Evolutionary conservation across 2,113 vertebrate species (phyloP).

Genomic region (Onychorhynchus coronatus): DNA sequence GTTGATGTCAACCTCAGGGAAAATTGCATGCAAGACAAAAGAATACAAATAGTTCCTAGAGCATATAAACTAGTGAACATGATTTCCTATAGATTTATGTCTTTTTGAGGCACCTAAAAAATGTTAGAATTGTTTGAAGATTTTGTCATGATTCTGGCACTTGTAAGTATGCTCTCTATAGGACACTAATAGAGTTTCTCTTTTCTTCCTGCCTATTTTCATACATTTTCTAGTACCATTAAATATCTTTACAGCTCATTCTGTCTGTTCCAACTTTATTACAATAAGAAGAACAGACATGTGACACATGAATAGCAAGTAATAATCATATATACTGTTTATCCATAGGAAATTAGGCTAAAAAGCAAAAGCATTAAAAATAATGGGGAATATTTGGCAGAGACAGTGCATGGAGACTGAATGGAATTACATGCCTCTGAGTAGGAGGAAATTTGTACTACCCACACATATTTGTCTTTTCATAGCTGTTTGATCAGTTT

Average conservation of each 20-base stretch:
- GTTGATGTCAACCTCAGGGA: neutral
- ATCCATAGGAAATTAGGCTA: neutral
- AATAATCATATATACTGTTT: neutral
- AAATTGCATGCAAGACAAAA: neutral
- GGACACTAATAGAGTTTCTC: neutral
- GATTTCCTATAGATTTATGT: neutral
- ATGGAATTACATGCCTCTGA: neutral
- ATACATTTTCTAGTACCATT: neutral
- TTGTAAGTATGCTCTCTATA: neutral
- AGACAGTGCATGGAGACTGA: neutral
- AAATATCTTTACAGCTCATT: neutral
- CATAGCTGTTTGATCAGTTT: neutral
- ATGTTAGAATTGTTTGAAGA: neutral
- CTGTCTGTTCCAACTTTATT: neutral
- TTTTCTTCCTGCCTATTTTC: neutral
- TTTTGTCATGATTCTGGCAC: neutral
- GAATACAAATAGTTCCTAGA: neutral
- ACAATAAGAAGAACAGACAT: neutral
- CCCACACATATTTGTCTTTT: neutral
- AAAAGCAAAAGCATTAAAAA: neutral
- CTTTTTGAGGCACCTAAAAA: neutral
- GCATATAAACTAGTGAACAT: rapidly evolving
- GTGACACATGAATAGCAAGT: neutral
- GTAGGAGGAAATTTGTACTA: neutral
- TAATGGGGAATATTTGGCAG: neutral